Base-by-base conservation (phyloP, 2,888 invertebrate species). In the Agriopis marginaria region DNA sequence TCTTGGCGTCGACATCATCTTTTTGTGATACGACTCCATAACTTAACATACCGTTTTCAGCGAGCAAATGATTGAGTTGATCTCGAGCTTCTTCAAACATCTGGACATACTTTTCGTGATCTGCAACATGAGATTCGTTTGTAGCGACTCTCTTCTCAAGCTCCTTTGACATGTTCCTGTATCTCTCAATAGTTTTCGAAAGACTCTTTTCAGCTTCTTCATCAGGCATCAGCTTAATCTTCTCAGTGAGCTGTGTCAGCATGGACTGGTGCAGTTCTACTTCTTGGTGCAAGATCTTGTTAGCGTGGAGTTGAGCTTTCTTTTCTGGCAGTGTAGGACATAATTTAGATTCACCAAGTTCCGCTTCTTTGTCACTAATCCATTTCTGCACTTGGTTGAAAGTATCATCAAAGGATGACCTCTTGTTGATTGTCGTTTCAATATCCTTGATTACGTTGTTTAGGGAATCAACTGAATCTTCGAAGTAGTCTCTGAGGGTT, bases 331-430 rank as follows among this genome's bases (percentile, higher is more conserved):
- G 92, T 0, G 97, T 97, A 0, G 98, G 96, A 80, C 97, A 96
- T 5, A 97, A 89, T 75, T 97, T 96, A 63, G 96, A 95, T 62
- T 96, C 96, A 50, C 96, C 96, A 1, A 96, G 95, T 47, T 98
- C 93, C 83, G 97, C 97, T 60, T 95, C 95, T 84, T 97, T 97
- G 0, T 98, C 98, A 66, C 95, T 95, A 42, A 99, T 95, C 97
- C 99, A 99, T 83, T 97, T 96, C 76, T 97, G 96, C 8, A 98
- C 96, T 95, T 98, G 98, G 58, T 96, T 96, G 77, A 97, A 97
- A 73, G 98, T 98, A 79, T 99, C 98, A 86, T 99, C 98, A 86
- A 99, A 98, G 0, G 98, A 98, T 5, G 98, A 97, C 88, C 98
- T 96, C 80, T 98, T 98, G 85, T 98, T 97, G 72, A 99, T 95